phyloP scores from a whole-genome alignment of 2,113 vertebrate species.

The Miniopterus natalensis region DNA sequence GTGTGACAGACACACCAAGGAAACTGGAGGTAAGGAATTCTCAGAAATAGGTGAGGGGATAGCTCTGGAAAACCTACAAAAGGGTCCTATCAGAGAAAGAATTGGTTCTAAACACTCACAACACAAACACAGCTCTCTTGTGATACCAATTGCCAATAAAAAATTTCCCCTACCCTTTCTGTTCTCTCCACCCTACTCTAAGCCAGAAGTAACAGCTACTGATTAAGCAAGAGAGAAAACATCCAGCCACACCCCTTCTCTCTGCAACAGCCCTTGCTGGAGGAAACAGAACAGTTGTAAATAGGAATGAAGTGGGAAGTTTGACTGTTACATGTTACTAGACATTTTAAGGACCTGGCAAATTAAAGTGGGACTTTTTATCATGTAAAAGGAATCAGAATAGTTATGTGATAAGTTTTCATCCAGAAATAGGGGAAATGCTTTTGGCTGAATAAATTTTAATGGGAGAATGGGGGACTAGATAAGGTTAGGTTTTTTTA shows the following conservation, averaged over 20 bases:
- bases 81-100: background rate
- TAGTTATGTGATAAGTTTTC: background rate
- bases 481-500: background rate
- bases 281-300: background rate
- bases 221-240: background rate
- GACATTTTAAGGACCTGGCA: background rate
- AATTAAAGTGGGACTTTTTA: constrained; percentile 6
- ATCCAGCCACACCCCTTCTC: background rate
- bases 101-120: background rate
- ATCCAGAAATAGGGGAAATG: background rate
- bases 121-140: background rate
- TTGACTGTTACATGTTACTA: background rate
- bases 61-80: background rate
- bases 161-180: background rate
- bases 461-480: background rate
- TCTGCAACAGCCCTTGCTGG: background rate
- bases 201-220: background rate
- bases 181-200: background rate
- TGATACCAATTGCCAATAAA: background rate
- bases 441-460: background rate
- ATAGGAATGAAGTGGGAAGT: background rate
- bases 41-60: background rate
- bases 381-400: background rate
- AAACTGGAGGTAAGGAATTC: background rate
- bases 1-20: background rate